Base-by-base conservation (phyloP, 2,888 invertebrate species). In the Toxonevra muliebris region DNA sequence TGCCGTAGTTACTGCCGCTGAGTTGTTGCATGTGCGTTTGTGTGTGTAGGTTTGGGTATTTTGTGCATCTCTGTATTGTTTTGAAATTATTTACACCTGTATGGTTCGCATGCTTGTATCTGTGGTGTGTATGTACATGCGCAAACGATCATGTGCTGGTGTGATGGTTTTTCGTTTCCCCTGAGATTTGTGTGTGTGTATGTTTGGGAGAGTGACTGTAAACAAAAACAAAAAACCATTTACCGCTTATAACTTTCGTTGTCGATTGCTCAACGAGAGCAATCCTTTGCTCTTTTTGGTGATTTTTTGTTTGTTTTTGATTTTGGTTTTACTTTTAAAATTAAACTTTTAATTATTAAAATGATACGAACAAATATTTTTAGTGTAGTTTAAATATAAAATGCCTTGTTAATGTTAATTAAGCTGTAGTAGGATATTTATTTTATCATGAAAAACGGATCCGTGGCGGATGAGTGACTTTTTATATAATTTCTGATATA, bases 341-440 rank as follows among this genome's bases (percentile, higher is more conserved):
- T 48, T 13, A 48, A 48, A n/a, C 15, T 48, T 13, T 48, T 48
- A 48, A 48, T 48, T 48, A 48, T 48, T 48, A 15, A 48, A 48
- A 13, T 13, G 48, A 11, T 5, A 48, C 11, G 9, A 48, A 48
- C 30, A 48, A 48, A 48, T 48, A 48, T 8, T 48, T 48, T 48
- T 10, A 48, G 13, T 48, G 48, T 48, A 48, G 48, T 48, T 48
- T 13, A n/a, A 48, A 48, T 48, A 48, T 48, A n/a, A 48, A 48
- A 48, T n/a, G 5, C n/a, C 48, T 48, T 15, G 8, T 48, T 8
- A 48, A 48, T 48, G 1, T 48, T 48, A 48, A 48, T 48, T 48
- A 13, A 15, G 15, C 13, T 15, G 8, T 30, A 30, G 30, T 30
- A 7, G 3, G 30, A 7, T 30, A 30, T 30, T 30, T 30, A 30